Evolutionary conservation across 2,113 vertebrate genomes (phyloP), one percentile per base, ranked within the genome.

Genomic region (Aythya baeri): DNA sequence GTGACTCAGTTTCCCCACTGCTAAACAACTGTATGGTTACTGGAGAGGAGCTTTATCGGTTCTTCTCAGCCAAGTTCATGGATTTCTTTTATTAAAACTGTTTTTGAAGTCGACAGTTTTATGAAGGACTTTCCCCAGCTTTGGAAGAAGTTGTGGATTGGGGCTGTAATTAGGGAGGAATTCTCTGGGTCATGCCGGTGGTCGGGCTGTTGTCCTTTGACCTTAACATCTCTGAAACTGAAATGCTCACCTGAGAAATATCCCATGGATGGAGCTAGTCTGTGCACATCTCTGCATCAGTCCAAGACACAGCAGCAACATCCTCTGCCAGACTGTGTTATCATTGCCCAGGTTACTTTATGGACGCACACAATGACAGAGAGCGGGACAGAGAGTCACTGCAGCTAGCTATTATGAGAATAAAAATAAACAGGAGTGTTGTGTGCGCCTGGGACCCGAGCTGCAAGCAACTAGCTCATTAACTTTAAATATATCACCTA

Each of bases 401-500:
- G 93, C 95, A 21, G 85, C 68, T 43, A 91, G 83, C 79, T 96
- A 89, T 93, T 52, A 92, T 22, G 80, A 49, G 93, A 92, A 59
- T 79, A 93, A 96, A 94, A 96, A 96, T 91, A 94, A 97, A 84
- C 80, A 86, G 77, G 34, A 58, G 17, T 20, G 29, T 83, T 75
- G 76, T 82, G 92, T 61, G 74, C 13, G 68, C 88, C 44, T 80
- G 76, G 68, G 93, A 93, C 85, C 82, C 44, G n/a, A 68, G 94
- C 95, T 84, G 92, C 83, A 55, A 65, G 67, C 80, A 46, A 87
- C 72, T 82, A 65, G 77, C 95, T 96, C 95, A 79, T 93, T 96
- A 93, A 84, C 94, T 96, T 91, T 81, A 93, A 96, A 95, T 96
- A 88, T 82, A 89, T 97, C 93, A 88, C 88, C 95, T 95, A 73